A percentile compares a stretch with the other conserved stretches of the same genome.
These are phyloP conservation scores for Natator depressus DNA, from an alignment of 2,113 vertebrate species.

Conservation along the genomic window DNA sequence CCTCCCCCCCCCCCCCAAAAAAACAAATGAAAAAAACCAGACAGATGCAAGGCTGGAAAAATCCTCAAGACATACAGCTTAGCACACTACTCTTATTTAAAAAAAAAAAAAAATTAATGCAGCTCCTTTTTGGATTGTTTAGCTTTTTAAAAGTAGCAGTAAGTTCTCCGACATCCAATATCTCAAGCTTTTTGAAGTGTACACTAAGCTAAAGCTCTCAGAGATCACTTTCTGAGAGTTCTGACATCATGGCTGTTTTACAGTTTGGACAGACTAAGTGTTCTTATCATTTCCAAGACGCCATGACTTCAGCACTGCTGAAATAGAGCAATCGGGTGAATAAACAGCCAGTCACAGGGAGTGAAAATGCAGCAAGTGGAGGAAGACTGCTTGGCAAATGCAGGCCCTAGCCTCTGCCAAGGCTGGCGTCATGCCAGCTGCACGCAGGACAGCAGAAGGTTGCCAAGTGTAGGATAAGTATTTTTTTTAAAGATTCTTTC, in stretches of 20 bases:
- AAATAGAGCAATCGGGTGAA: conserved; percentile 64
- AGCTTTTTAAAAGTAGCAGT: neutral
- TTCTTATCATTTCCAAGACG: conserved; percentile 23
- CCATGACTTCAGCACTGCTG: neutral
- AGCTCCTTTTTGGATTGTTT: neutral
- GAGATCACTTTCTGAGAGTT: neutral
- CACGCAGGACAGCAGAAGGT: conserved; percentile 61
- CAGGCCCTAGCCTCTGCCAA: conserved; percentile 41
- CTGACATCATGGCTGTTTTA: neutral
- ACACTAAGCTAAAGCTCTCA: neutral
- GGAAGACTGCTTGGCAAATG: conserved; percentile 80
- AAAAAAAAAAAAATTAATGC: neutral
- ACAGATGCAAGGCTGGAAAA: neutral
- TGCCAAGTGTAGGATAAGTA: conserved; percentile 71
- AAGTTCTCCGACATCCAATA: neutral
- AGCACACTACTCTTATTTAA: neutral
- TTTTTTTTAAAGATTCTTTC: conserved; percentile 52
- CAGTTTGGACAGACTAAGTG: neutral
- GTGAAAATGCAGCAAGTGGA: conserved; percentile 15
- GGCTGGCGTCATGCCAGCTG: conserved; percentile 66
- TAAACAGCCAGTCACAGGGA: conserved; percentile 45
- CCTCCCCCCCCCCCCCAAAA: neutral
- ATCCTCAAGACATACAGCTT: neutral
- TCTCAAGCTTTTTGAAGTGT: neutral
- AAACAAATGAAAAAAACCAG: conserved; percentile 11